phyloP scores from a whole-genome alignment of 2,797 vertebrate species.

The Cyclopterus lumpus region DNA sequence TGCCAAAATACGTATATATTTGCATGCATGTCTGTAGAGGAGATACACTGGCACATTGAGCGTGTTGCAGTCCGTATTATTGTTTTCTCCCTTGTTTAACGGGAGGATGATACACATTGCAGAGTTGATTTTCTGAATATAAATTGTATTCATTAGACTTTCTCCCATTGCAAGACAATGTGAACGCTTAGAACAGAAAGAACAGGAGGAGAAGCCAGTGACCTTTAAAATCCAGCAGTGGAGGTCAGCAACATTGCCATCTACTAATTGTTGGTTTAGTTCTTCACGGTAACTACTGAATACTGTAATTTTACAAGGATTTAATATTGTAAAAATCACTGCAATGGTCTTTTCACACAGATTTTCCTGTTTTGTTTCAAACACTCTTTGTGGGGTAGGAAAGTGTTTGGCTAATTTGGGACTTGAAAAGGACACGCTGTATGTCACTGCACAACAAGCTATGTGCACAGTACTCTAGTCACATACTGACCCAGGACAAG shows the following conservation, averaged over 20 bases:
- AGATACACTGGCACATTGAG: background rate
- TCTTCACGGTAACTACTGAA: background rate
- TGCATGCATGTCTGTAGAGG: background rate
- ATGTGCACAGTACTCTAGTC: conserved; percentile 57
- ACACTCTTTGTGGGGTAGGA: conserved; percentile 36
- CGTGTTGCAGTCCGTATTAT: background rate
- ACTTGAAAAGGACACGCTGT: conserved; percentile 72
- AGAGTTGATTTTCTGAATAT: conserved; percentile 26
- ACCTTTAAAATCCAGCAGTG: background rate
- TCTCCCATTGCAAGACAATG: conserved; percentile 23
- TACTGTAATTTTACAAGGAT: background rate
- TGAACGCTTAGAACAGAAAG: conserved; percentile 7
- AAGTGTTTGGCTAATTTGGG: conserved; percentile 62
- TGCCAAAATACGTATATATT: background rate
- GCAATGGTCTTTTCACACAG: background rate
- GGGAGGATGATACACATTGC: conserved; percentile 17
- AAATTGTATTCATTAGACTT: conserved; percentile 31
- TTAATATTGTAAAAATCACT: background rate
- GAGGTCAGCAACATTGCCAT: background rate
- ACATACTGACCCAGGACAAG: conserved; percentile 66
- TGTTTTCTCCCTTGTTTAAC: conserved; percentile 22
- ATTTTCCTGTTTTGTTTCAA: conserved; percentile 11
- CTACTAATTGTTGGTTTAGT: background rate
- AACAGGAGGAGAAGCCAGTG: conserved; percentile 1
- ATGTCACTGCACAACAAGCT: conserved; percentile 65